Base-by-base conservation (phyloP, 2,888 invertebrate genomes). In the Eudemis profundana region DNA sequence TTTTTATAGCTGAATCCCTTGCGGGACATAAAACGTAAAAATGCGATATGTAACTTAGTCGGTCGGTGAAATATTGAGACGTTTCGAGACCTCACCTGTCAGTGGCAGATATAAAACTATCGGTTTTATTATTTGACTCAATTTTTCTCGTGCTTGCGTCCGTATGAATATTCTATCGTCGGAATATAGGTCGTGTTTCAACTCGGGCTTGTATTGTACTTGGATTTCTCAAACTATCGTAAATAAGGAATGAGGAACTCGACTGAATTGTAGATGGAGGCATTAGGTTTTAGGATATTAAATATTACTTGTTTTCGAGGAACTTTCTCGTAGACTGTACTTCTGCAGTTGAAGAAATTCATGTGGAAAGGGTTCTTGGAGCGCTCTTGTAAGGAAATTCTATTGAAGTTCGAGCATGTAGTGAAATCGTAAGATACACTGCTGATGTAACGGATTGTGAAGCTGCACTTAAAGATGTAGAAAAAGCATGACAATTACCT, bases 61-160 rank as follows among this genome's bases (percentile, higher is more conserved):
- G 33, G 38, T 27, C 14, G 40, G 23, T 67, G 60, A 67, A 67
- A 54, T 67, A 67, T 67, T 64, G 67, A 64, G 59, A 67, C 61
- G 46, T 60, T 42, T 42, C 49, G 21, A 59, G 72, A 68, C 70
- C 75, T 79, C 86, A 87, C 87, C 88, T 88, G 88, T 82, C 82
- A 76, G 73, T 76, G 70, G 61, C 69, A 69, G 77, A 78, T 80
- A 82, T 83, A 83, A 86, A 85, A 86, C 87, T 84, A 85, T 83
- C 77, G 73, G 73, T 79, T 87, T 89, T 89, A 88, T 85, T 84
- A 76, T 79, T 74, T 76, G 78, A 78, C 75, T 78, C 78, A 78
- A 73, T 82, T 86, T 86, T 85, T 85, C 83, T 75, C 78, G 75
- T 73, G 75, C 74, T 70, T 72, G 73, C 76, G 70, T 74, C 73